Conservation (phyloP, 2,888 invertebrate genomes). For the Synanthedon myopaeformis region DNA sequence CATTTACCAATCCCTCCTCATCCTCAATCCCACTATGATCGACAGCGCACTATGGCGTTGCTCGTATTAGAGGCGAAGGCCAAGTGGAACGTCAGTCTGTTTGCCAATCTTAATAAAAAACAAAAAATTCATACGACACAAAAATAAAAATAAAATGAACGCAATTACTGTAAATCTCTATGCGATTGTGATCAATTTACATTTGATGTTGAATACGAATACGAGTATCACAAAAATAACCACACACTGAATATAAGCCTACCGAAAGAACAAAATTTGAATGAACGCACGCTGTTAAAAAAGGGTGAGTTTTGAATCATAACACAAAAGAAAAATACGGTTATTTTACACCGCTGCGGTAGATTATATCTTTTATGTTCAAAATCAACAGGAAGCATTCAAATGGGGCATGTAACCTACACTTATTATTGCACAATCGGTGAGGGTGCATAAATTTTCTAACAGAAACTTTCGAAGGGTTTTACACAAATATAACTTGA, state of each 20-base stretch:
- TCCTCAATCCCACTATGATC: too few species aligned
- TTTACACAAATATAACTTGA: conserved; percentile 43
- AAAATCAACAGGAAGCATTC: conserved; percentile 69
- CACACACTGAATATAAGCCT: conserved; percentile 27
- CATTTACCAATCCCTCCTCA: too few species aligned
- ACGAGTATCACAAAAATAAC: conserved; percentile 14
- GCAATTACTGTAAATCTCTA: too few species aligned
- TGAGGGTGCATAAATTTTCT: conserved; percentile 63
- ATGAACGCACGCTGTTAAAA: conserved; percentile 36
- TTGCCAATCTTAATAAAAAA: too few species aligned
- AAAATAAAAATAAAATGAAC: too few species aligned
- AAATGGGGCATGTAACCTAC: conserved; percentile 70
- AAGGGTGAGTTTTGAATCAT: conserved; percentile 52
- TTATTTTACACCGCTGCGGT: conserved; percentile 69
- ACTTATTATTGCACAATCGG: conserved; percentile 52
- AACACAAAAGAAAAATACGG: conserved; percentile 65
- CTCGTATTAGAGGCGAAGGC: too few species aligned
- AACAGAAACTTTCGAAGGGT: conserved; percentile 52
- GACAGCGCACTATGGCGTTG: too few species aligned
- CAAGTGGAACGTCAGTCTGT: too few species aligned
- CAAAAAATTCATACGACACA: too few species aligned
- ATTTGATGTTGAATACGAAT: too few species aligned
- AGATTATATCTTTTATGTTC: conserved; percentile 68
- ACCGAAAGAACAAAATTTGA: conserved; percentile 31
- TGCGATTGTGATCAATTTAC: too few species aligned